phyloP scores from a whole-genome alignment of 2,113 vertebrate genomes.

The Castor canadensis region DNA sequence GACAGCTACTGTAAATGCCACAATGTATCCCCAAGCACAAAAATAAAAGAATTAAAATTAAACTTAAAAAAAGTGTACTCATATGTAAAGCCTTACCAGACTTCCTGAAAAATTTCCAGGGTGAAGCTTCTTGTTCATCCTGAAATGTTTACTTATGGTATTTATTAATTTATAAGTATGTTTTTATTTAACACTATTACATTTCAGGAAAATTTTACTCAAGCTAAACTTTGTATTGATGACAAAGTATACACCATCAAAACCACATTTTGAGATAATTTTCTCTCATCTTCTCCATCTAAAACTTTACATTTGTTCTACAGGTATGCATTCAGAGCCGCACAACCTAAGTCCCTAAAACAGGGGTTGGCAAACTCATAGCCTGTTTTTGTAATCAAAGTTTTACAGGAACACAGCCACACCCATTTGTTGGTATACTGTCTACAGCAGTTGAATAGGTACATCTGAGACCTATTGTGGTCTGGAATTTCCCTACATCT shows the following conservation, averaged over 20 bases:
- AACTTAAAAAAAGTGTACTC: neutral
- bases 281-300: neutral
- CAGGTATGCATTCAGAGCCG: neutral
- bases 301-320: neutral
- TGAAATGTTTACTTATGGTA: neutral
- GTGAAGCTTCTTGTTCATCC: neutral
- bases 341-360: neutral
- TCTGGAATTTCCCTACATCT: too few relatives aligned
- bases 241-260: neutral
- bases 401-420: neutral
- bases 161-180: neutral
- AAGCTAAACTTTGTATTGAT: neutral
- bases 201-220: neutral
- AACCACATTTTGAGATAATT: neutral
- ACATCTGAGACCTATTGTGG: neutral
- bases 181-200: neutral
- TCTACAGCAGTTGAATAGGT: neutral
- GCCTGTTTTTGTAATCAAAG: neutral
- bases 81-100: neutral
- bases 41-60: too few relatives aligned
- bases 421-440: neutral
- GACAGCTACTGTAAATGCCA: too few relatives aligned
- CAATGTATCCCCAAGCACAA: too few relatives aligned
- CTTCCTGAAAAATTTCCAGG: neutral
- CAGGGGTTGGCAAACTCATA: neutral